Conservation (phyloP, 2,888 invertebrate genomes). For the Fragum sueziense region DNA sequence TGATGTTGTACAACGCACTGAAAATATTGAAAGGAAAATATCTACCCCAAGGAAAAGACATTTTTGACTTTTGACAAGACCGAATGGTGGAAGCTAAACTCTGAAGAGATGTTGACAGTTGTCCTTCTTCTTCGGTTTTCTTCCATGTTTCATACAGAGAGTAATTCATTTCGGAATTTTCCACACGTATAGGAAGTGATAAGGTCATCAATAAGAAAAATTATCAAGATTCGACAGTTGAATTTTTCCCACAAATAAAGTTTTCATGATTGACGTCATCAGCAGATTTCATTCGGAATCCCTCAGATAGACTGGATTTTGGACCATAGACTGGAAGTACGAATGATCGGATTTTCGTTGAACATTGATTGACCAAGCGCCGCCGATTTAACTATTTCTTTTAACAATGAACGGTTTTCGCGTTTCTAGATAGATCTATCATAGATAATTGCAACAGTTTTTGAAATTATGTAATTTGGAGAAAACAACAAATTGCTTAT, state of each 20-base stretch:
- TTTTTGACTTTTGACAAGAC: neutral
- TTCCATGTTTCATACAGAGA: neutral
- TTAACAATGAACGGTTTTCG: too few species aligned
- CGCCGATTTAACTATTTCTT: too few species aligned
- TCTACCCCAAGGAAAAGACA: constrained; percentile 33
- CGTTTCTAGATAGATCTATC: too few species aligned
- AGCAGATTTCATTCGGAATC: neutral
- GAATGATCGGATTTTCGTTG: too few species aligned
- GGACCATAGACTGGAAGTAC: too few species aligned
- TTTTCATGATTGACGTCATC: neutral
- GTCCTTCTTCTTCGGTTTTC: neutral
- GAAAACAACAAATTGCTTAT: too few species aligned
- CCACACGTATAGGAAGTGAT: neutral
- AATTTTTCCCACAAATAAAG: neutral
- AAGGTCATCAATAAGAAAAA: neutral
- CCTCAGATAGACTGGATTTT: too few species aligned
- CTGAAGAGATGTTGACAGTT: neutral
- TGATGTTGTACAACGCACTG: too few species aligned
- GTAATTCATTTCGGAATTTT: neutral
- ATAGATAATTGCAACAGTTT: too few species aligned
- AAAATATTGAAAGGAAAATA: too few species aligned
- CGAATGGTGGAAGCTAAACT: neutral
- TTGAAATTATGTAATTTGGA: too few species aligned
- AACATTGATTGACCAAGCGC: too few species aligned
- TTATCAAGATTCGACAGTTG: neutral